A percentile compares a stretch with the other conserved stretches of the same genome.
These are phyloP conservation scores for Tolypeutes matacus DNA, from an alignment of 2,797 vertebrate species.

Conservation along the genomic window DNA sequence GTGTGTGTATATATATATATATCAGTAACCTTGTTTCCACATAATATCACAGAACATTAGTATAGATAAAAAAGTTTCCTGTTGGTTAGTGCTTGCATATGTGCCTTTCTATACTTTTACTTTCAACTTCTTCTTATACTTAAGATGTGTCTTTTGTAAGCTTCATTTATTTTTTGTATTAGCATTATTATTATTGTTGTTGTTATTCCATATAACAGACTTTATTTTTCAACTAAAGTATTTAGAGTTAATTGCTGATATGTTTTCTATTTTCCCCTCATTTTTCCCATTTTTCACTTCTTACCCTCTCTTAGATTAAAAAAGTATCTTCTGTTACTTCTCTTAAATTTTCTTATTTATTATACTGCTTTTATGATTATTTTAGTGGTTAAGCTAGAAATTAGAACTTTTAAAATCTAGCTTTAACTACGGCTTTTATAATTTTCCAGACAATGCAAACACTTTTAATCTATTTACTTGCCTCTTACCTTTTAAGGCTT, in stretches of 20 bases:
- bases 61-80: not conserved
- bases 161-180: not conserved
- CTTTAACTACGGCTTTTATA: not conserved
- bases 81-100: not conserved
- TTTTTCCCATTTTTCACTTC: not conserved
- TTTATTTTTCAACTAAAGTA: not conserved
- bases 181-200: not conserved
- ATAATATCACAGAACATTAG: not conserved
- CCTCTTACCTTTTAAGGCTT: not conserved
- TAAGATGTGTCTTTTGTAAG: not conserved
- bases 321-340: not conserved
- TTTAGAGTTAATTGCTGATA: not conserved
- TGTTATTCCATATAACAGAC: not conserved
- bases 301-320: not conserved
- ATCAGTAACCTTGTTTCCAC: not conserved
- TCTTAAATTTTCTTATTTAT: not conserved
- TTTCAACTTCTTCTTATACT: not conserved
- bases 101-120: not conserved
- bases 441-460: not conserved
- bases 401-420: not conserved
- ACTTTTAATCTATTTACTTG: not conserved
- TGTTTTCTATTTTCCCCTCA: not conserved
- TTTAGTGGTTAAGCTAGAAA: not conserved
- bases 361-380: not conserved
- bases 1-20: not conserved